Base-by-base conservation (phyloP, 2,888 invertebrate genomes). In the Piscicola geometra region DNA sequence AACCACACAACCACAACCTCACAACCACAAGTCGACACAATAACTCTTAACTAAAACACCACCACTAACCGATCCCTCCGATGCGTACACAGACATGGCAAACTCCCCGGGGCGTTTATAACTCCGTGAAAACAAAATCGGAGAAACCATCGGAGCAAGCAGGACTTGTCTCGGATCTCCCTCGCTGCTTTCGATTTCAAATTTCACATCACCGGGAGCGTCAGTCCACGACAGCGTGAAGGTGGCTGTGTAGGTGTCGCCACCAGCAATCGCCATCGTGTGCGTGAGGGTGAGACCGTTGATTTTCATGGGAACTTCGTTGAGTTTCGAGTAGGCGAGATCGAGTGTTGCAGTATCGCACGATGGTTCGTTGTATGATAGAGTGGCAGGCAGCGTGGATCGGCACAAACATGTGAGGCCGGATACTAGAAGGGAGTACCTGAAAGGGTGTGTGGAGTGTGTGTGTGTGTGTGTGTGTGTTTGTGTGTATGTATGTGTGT, bases 161-260 rank as follows among this genome's bases (percentile, higher is more conserved):
- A 71, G 32, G 0, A 30, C 41, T 3, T 47, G 50, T 3, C 1
- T n/a, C 0, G 79, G 82, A 12, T 81, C 81, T 0, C 82, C 83
- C 52, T 82, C 84, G 0, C 81, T 82, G 78, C 82, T 85, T 78
- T 84, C 81, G 75, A 84, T 78, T 15, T 79, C 77, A 74, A 81
- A 83, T 30, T 80, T 80, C 9, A 82, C 78, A 9, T 80, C 76
- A 1, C 75, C 78, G 21, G 71, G 78, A 15, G 75, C 76, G 28
- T 68, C 67, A 25, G 30, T 15, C 71, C 72, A 52, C 12, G 36
- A 50, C 52, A 76, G 33, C 15, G 35, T 75, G 64, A 76, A 76
- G 64, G 50, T 33, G n/a, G 5, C 28, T 5, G 68, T 66, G 1
- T 32, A 56, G 0, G 68, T 68, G 35, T 41, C n/a, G 1, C 33